Base-by-base conservation (phyloP, 2,113 vertebrate species). In the Zeus faber region DNA sequence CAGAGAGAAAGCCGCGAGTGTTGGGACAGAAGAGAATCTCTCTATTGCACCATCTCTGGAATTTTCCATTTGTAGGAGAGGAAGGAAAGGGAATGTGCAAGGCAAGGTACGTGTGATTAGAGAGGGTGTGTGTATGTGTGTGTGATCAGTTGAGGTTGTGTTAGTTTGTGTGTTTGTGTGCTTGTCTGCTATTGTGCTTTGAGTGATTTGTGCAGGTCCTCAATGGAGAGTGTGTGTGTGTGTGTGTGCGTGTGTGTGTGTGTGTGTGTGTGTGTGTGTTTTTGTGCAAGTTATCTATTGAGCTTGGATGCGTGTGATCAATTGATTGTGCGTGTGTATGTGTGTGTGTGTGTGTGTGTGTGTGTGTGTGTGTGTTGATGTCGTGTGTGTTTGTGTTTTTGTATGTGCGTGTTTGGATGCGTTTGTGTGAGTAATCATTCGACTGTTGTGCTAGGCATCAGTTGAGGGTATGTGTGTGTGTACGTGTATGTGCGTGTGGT, bases 1-100 rank as follows among this genome's bases (percentile, higher is more conserved):
- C 46, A 67, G 67, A 79, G 54, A 62, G 48, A 49, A 29, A 78
- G 68, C n/a, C n/a, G n/a, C n/a, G n/a, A n/a, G n/a, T n/a, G n/a
- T n/a, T n/a, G n/a, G n/a, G n/a, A n/a, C n/a, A n/a, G n/a, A n/a
- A n/a, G n/a, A n/a, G n/a, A n/a, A n/a, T n/a, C n/a, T n/a, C n/a
- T n/a, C n/a, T n/a, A n/a, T n/a, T n/a, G n/a, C n/a, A n/a, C n/a
- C n/a, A n/a, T n/a, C n/a, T n/a, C n/a, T n/a, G n/a, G n/a, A n/a
- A n/a, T n/a, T n/a, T n/a, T n/a, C n/a, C n/a, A n/a, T n/a, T n/a
- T n/a, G n/a, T n/a, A n/a, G n/a, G n/a, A n/a, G n/a, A n/a, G n/a
- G n/a, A n/a, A n/a, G n/a, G n/a, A n/a, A n/a, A n/a, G n/a, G n/a
- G n/a, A n/a, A n/a, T n/a, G n/a, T n/a, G n/a, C n/a, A n/a, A n/a